Percentiles rank a stretch among this genome's conserved stretches.
These are phyloP conservation scores for Toxotes lorentzi DNA, from an alignment of 2,797 vertebrate species.

Conservation along the genomic window DNA sequence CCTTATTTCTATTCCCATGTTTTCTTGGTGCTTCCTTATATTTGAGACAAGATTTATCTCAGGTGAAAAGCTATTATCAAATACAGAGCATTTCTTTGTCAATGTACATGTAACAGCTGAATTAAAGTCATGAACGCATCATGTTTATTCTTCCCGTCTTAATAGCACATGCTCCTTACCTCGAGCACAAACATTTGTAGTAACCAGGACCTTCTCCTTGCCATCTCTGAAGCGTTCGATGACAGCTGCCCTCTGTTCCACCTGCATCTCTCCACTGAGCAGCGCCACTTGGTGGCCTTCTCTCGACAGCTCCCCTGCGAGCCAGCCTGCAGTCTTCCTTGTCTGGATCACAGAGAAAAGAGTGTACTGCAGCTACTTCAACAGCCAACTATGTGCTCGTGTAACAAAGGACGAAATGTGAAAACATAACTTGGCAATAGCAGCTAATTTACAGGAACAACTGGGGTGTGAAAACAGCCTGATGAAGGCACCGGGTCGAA, in stretches of 20 bases:
- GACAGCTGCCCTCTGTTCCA: constrained; percentile 95
- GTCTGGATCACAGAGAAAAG: constrained; percentile 82
- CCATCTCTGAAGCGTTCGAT: constrained; percentile 96
- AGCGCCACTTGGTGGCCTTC: constrained; percentile 96
- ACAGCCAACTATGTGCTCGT: background rate
- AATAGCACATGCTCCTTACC: constrained; percentile 61
- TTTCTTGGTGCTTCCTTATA: background rate
- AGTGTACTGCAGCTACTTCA: background rate
- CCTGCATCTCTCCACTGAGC: constrained; percentile 98
- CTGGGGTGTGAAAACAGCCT: background rate
- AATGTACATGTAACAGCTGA: background rate
- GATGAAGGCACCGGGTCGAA: background rate
- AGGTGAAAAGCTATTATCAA: background rate
- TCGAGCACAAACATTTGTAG: constrained; percentile 95
- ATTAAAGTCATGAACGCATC: background rate
- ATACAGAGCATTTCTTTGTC: background rate
- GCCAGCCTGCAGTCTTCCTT: constrained; percentile 93
- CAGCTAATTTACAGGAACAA: background rate
- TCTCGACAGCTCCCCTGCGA: constrained; percentile 93
- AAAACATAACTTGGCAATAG: background rate
- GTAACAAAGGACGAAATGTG: background rate
- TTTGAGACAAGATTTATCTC: background rate
- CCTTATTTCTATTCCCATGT: background rate
- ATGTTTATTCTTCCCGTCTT: background rate
- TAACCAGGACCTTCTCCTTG: constrained; percentile 98